Conservation (phyloP, 2,888 invertebrate species). For the Sialis lutaria region DNA sequence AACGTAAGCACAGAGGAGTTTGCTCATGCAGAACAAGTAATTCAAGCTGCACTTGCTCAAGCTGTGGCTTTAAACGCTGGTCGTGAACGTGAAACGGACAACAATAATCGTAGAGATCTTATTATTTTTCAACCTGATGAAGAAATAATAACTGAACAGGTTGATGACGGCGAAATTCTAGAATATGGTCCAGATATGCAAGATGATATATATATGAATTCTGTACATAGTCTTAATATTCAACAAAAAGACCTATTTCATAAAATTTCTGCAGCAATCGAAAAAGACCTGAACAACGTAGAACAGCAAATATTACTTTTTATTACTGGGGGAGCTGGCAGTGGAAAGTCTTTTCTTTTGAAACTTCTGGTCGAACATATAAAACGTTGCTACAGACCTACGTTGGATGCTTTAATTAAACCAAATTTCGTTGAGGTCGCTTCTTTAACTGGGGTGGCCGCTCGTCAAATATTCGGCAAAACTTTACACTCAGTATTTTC, state of each 20-base stretch:
- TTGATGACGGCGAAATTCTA: conserved; percentile 3
- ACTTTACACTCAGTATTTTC: conserved; percentile 9
- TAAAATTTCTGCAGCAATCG: conserved; percentile 5
- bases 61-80: conserved; percentile 6
- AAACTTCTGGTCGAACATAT: conserved; percentile 16
- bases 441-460: too few relatives aligned
- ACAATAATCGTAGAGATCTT: background rate
- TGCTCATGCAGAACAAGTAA: conserved; percentile 12
- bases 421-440: conserved; percentile 10
- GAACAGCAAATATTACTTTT: conserved; percentile 11
- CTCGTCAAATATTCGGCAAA: conserved; percentile 7
- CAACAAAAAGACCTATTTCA: conserved; percentile 8
- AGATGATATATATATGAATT: conserved; percentile 7
- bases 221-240: conserved; percentile 7
- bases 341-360: conserved; percentile 12
- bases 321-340: conserved; percentile 14
- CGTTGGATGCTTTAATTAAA: conserved; percentile 3
- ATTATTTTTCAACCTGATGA: too few relatives aligned
- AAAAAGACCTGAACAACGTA: background rate
- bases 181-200: conserved; percentile 4
- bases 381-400: conserved; percentile 8
- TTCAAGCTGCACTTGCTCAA: conserved; percentile 14
- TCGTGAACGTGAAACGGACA: conserved; percentile 6
- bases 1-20: conserved; percentile 11
- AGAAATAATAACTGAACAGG: conserved; percentile 1